Conservation (phyloP, 2,888 invertebrate species). For the Sisyra terminalis region DNA sequence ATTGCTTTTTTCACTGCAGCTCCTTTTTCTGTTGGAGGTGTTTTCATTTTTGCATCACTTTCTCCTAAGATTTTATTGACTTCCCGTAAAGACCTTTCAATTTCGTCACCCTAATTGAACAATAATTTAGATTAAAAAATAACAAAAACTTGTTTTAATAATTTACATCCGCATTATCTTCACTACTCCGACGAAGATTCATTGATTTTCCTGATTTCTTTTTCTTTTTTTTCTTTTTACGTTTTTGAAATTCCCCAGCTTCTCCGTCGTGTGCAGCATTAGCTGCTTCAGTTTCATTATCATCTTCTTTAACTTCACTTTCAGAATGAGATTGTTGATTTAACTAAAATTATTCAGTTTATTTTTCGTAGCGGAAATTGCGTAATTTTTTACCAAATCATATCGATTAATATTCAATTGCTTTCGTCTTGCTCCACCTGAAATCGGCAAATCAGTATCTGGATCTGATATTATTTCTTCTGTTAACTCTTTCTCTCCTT, state of each 20-base stretch:
- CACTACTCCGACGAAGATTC: conserved; percentile 36
- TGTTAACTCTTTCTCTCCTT: conserved; percentile 35
- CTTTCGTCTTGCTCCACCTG: conserved; percentile 34
- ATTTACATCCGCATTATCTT: conserved; percentile 44
- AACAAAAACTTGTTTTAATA: neutral
- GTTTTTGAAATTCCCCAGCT: conserved; percentile 30
- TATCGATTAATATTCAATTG: conserved; percentile 48
- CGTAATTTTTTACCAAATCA: conserved; percentile 38
- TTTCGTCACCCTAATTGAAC: conserved; percentile 37
- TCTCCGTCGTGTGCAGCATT: conserved; percentile 31
- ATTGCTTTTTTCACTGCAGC: conserved; percentile 28
- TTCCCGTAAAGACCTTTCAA: conserved; percentile 46
- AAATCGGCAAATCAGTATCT: conserved; percentile 32
- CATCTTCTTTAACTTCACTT: conserved; percentile 52
- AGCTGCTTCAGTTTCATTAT: conserved; percentile 43
- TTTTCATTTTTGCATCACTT: conserved; percentile 19
- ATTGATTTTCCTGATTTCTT: conserved; percentile 37
- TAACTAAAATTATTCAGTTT: conserved; percentile 25
- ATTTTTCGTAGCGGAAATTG: conserved; percentile 4
- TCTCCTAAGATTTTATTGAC: conserved; percentile 50
- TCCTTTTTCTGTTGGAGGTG: conserved; percentile 13
- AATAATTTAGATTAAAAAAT: conserved; percentile 3
- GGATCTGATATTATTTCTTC: conserved; percentile 32
- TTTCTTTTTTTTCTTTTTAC: conserved; percentile 47
- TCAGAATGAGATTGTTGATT: conserved; percentile 50